phyloP scores from a whole-genome alignment of 2,113 vertebrate genomes.

The Phaethornis superciliosus region DNA sequence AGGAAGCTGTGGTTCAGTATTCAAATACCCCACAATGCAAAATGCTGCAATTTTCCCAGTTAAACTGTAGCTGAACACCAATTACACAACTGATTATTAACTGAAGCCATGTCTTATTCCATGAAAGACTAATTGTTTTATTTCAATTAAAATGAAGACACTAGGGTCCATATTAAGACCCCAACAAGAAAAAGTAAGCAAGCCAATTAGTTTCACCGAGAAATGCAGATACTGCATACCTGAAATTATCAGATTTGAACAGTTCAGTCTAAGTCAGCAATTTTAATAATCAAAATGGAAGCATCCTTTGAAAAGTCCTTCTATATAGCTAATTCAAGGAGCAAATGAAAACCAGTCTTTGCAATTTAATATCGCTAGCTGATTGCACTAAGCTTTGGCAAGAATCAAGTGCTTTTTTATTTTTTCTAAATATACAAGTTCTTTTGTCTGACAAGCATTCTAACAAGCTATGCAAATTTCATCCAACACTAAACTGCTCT shows the following conservation, averaged over 20 bases:
- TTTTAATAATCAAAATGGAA: constrained; percentile 8
- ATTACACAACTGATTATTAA: constrained; percentile 44
- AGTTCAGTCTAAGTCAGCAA: not conserved
- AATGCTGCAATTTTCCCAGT: constrained; percentile 16
- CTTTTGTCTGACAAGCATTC: constrained; percentile 17
- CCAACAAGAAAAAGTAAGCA: constrained; percentile 15
- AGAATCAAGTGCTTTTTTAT: not conserved
- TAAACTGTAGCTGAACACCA: constrained; percentile 24
- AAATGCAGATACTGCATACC: not conserved
- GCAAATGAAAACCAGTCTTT: constrained; percentile 12
- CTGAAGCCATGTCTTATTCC: constrained; percentile 7
- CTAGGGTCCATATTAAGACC: constrained; percentile 30
- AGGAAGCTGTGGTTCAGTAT: not conserved
- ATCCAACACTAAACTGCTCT: not conserved
- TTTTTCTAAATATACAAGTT: not conserved
- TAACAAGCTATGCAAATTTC: not conserved
- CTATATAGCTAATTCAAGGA: constrained; percentile 5
- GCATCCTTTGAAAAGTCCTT: constrained; percentile 25
- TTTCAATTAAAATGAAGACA: constrained; percentile 35
- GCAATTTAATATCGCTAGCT: constrained; percentile 12
- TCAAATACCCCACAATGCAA: not conserved
- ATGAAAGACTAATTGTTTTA: not conserved
- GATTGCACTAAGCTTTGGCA: not conserved
- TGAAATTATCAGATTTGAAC: not conserved
- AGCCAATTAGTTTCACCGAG: constrained; percentile 39